Evolutionary conservation across 2,113 vertebrate species (phyloP).

Genomic region (Carassius gibelio): DNA sequence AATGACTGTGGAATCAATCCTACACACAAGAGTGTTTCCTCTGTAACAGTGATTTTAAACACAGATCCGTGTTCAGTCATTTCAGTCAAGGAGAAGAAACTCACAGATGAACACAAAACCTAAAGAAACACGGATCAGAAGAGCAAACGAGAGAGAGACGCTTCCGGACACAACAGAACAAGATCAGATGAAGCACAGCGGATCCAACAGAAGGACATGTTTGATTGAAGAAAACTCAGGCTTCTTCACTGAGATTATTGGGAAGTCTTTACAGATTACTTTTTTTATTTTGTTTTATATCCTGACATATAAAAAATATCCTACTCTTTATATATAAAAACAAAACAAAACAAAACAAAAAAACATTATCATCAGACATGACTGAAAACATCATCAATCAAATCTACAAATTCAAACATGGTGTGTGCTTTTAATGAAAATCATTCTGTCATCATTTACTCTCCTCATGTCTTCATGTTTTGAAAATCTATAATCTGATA

Average conservation of each 20-base stretch:
- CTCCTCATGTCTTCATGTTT: not conserved
- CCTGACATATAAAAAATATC: not conserved
- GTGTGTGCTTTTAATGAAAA: not conserved
- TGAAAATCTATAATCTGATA: not conserved
- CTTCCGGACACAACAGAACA: not conserved
- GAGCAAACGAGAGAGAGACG: not conserved
- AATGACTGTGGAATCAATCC: not conserved
- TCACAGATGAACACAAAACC: not conserved
- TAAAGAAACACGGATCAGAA: not conserved
- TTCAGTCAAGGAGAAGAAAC: not conserved
- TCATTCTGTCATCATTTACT: not conserved
- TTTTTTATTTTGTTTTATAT: not conserved
- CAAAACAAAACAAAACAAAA: not conserved
- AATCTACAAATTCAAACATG: not conserved
- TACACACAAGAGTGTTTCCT: not conserved
- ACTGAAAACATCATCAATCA: not conserved
- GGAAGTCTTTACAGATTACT: too few relatives aligned
- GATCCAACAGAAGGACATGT: not conserved
- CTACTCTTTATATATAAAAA: not conserved
- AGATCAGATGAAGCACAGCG: too few relatives aligned
- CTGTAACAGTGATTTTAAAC: not conserved
- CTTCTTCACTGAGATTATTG: too few relatives aligned
- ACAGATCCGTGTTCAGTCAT: not conserved
- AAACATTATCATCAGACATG: not conserved
- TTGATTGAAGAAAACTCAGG: not conserved